These are phyloP conservation scores for Antechinus flavipes DNA, from an alignment of 2,113 vertebrate genomes.

Conservation along the genomic window DNA sequence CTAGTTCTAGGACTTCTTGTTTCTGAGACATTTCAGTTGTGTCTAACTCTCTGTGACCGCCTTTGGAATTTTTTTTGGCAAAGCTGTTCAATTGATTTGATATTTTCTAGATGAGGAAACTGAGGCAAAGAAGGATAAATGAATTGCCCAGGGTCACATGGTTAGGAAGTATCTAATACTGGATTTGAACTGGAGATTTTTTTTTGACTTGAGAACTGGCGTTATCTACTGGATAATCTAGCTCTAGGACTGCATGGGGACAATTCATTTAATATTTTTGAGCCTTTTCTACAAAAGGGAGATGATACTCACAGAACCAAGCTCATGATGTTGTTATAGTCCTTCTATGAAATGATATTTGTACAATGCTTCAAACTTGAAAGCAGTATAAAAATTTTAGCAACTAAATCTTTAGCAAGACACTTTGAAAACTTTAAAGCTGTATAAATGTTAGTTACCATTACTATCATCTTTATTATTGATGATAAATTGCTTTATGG, in stretches of 20 bases:
- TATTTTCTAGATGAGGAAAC: not conserved
- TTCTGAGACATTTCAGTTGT: not conserved
- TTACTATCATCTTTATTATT: no score
- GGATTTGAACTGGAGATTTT: no score
- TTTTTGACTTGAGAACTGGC: no score
- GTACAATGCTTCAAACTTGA: not conserved
- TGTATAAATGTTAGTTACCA: no score
- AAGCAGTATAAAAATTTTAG: not conserved
- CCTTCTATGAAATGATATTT: not conserved
- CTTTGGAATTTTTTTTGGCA: not conserved
- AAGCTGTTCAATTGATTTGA: not conserved
- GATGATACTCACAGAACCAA: not conserved
- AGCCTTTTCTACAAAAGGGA: not conserved
- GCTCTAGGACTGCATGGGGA: no score
- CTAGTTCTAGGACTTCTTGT: not conserved
- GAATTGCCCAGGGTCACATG: not conserved
- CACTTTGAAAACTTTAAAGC: no score
- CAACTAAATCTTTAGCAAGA: not conserved
- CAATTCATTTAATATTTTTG: not conserved
- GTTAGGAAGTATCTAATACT: no score
- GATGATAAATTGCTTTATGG: no score
- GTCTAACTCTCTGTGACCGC: not conserved
- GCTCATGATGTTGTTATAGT: not conserved
- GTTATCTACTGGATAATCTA: no score
- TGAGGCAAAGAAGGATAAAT: not conserved